These are phyloP conservation scores for Indicator indicator DNA, from an alignment of 2,113 vertebrate species.

Conservation along the genomic window DNA sequence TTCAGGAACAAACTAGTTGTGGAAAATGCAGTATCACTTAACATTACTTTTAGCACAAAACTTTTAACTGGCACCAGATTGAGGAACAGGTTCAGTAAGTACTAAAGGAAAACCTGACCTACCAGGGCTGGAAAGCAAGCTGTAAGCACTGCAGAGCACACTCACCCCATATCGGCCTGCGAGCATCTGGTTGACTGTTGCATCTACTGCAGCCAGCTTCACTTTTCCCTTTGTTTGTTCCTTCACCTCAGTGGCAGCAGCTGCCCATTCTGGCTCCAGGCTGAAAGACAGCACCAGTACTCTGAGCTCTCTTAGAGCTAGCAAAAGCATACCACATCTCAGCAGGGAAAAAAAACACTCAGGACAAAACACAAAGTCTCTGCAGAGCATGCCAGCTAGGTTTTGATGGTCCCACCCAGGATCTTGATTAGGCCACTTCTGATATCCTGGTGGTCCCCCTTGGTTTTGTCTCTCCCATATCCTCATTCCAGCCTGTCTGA, in stretches of 20 bases:
- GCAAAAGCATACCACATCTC: not conserved
- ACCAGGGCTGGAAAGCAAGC: not conserved
- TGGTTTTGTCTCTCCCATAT: too few species aligned
- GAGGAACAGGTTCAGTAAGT: not conserved
- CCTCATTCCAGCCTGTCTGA: too few species aligned
- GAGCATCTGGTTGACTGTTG: slow-evolving; percentile 87
- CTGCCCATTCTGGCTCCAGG: slow-evolving; percentile 94
- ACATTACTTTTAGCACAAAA: not conserved
- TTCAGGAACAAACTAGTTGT: not conserved
- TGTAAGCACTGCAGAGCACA: not conserved
- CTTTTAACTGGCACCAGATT: not conserved
- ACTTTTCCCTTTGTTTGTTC: slow-evolving; percentile 95
- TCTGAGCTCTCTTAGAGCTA: not conserved
- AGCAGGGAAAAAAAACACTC: not conserved
- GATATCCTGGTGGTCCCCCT: too few species aligned
- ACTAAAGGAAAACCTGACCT: not conserved
- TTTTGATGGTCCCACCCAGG: too few species aligned
- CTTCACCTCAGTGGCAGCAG: slow-evolving; percentile 89
- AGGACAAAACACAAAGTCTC: not conserved
- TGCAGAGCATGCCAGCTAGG: not conserved
- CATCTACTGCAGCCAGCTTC: slow-evolving; percentile 91
- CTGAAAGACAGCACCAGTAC: slow-evolving; percentile 59
- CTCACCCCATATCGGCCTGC: slow-evolving; percentile 89
- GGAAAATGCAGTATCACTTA: not conserved
- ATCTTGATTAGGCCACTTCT: too few species aligned